A percentile compares a stretch with the other conserved stretches of the same genome.
phyloP scores from a whole-genome alignment of 2,888 invertebrate genomes.

The Trissonchulus latispiculum region DNA sequence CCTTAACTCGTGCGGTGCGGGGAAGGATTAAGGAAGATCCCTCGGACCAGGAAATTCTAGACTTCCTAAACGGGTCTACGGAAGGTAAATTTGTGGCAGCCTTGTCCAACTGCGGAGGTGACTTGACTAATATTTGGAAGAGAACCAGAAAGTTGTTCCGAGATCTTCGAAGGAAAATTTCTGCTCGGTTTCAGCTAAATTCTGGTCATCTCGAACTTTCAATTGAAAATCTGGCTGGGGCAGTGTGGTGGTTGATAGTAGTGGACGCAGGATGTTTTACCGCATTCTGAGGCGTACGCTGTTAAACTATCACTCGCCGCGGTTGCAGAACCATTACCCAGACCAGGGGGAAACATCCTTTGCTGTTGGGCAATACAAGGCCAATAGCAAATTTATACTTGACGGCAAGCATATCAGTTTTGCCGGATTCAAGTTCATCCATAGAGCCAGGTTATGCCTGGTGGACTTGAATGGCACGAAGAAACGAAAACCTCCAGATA shows the following conservation, averaged over 20 bases:
- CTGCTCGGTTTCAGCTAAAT: background rate
- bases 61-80: background rate
- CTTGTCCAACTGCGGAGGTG: background rate
- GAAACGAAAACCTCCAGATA: background rate
- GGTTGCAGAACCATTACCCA: background rate
- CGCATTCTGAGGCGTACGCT: background rate
- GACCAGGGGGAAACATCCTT: background rate
- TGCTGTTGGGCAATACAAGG: background rate
- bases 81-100: background rate
- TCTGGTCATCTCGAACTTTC: background rate
- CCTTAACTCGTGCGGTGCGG: background rate
- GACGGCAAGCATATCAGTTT: conserved; percentile 18
- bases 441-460: conserved; percentile 33
- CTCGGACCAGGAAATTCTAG: conserved; percentile 16
- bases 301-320: background rate
- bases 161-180: background rate
- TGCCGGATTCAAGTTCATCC: conserved; percentile 45
- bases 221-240: too few species aligned
- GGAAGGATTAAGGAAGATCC: background rate
- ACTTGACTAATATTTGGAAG: background rate
- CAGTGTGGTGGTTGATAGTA: background rate
- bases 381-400: background rate
- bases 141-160: background rate
- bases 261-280: background rate
- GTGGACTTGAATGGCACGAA: conserved; percentile 32